Conservation (phyloP, 2,113 vertebrate genomes). For the Oncorhynchus clarkii region DNA sequence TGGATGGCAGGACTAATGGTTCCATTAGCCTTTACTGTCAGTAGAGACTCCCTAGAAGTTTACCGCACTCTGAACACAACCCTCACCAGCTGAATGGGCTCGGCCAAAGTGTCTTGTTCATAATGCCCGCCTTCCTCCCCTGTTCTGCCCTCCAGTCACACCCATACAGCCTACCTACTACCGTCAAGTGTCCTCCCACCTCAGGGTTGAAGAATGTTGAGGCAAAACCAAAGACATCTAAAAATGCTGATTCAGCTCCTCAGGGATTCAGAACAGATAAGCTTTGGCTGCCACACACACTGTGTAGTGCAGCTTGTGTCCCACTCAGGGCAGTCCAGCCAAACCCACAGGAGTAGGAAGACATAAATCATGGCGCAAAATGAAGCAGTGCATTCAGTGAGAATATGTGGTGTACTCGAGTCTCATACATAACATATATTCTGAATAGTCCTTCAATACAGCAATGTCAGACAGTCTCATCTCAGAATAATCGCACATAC, state of each 20-base stretch:
- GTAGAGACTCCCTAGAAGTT: too few relatives aligned
- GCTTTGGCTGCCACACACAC: slow-evolving; percentile 25
- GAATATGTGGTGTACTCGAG: slow-evolving; percentile 35
- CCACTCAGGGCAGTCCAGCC: slow-evolving; percentile 61
- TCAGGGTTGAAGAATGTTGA: slow-evolving; percentile 34
- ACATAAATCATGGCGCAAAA: slow-evolving; percentile 62
- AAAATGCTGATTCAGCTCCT: slow-evolving; percentile 67
- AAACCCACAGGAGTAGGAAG: slow-evolving; percentile 55
- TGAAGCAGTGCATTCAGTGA: slow-evolving; percentile 34
- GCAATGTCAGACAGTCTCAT: too few relatives aligned
- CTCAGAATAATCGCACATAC: too few relatives aligned
- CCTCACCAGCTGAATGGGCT: too few relatives aligned
- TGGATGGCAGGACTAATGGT: too few relatives aligned
- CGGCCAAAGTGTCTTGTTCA: too few relatives aligned
- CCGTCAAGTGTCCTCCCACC: background rate
- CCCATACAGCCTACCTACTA: background rate
- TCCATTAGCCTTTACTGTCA: too few relatives aligned
- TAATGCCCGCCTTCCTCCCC: too few relatives aligned
- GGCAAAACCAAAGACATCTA: slow-evolving; percentile 55
- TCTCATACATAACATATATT: slow-evolving; percentile 11
- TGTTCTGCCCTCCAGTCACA: background rate
- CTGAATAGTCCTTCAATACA: too few relatives aligned
- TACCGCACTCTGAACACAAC: too few relatives aligned
- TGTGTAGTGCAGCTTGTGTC: background rate
- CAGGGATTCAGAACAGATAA: slow-evolving; percentile 60